Base-by-base conservation (phyloP, 2,113 vertebrate species). In the Rhipidura dahli region DNA sequence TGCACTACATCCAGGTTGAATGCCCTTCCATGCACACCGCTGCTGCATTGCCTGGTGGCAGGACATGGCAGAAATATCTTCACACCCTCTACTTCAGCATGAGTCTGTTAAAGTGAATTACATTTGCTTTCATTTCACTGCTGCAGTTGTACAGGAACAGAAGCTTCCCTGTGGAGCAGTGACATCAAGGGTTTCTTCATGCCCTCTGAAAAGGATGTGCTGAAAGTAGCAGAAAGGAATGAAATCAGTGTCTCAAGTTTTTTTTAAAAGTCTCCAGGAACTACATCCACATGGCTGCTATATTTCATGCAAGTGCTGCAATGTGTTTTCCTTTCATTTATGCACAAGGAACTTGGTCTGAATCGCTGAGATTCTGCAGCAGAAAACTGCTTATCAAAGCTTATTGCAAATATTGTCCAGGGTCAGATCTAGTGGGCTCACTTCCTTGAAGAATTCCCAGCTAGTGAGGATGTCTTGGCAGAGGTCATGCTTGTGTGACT, bases 391-490 rank as follows among this genome's bases (percentile, higher is more conserved):
- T 39, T 39, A 63, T 23, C 28, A 64, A 40, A 50, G 15, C 11
- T 56, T 69, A 66, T 30, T 65, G 72, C 33, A 89, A 71, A 57
- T 14, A 17, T 26, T 45, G 47, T 63, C 79, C 70, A 56, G n/a
- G 18, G 31, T 83, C 56, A 97, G 64, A 65, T 49, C 42, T 47
- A 15, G 23, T 2, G 1, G 18, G 57, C 92, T 92, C 94, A 96
- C 60, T 98, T 98, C 69, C 94, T 95, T 47, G 94, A 78, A 50
- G 95, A 86, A 80, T 87, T 97, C 61, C 95, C 93, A 73, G 84
- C 40, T 53, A 61, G 77, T 13, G 90, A 83, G 9, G 97, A 66
- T 31, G 91, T 49, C 93, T 98, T 99, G 39, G 97, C 72, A 33
- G 97, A 82, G 6, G 98, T 28, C 30, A 90, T 39, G 84, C n/a